Percentiles rank a stretch among this genome's conserved stretches.
Conservation (phyloP, 2,113 vertebrate species). For the Ginglymostoma cirratum region DNA sequence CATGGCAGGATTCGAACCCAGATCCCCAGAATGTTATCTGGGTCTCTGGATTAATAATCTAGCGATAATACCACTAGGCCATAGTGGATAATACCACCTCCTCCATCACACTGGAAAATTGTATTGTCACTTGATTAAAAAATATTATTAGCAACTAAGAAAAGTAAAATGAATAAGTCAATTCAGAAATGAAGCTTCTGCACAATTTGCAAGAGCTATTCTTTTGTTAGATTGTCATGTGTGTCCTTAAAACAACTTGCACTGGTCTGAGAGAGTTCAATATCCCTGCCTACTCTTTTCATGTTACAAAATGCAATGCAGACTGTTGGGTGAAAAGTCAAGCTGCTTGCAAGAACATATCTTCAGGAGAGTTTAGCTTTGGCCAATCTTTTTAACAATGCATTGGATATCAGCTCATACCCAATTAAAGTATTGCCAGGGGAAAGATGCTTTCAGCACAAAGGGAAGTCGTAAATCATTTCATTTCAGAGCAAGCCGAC, state of each 20-base stretch:
- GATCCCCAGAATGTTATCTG: too few species aligned
- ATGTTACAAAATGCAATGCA: neutral
- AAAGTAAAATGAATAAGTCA: neutral
- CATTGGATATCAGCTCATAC: neutral
- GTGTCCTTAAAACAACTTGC: neutral
- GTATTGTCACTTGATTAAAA: neutral
- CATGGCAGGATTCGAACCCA: too few species aligned
- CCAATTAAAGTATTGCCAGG: neutral
- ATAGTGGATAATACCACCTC: too few species aligned
- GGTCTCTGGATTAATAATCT: too few species aligned
- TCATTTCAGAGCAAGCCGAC: neutral
- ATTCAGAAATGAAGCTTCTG: neutral
- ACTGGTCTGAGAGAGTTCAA: neutral
- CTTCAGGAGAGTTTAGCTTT: neutral
- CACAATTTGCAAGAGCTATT: too few species aligned
- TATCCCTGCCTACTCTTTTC: neutral
- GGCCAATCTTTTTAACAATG: neutral
- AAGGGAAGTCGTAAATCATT: conserved; percentile 18
- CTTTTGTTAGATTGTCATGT: neutral
- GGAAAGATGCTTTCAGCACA: neutral
- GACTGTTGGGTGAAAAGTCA: neutral
- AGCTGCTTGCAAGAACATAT: neutral
- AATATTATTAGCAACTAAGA: neutral
- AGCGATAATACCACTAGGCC: too few species aligned
- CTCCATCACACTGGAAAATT: too few species aligned